Base-by-base conservation (phyloP, 2,888 invertebrate genomes). In the Ectemnius lituratus region DNA sequence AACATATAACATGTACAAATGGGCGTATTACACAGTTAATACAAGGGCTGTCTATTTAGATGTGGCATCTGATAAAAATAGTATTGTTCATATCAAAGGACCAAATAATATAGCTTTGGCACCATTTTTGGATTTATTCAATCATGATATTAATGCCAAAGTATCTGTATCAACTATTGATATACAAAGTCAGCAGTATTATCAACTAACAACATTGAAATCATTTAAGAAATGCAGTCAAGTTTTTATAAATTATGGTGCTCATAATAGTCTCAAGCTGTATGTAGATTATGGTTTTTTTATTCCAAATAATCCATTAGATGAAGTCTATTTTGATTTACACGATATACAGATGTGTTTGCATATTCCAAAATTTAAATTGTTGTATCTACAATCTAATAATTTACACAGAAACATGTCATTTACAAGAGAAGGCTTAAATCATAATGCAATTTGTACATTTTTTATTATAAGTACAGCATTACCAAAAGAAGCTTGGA, bases 71-170 rank as follows among this genome's bases (percentile, higher is more conserved):
- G 27, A 67, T 23, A 62, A 62, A 6, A n/a, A 64, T 14, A 46
- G 56, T 57, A 4, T 3, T 46, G 72, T 86, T 23, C 85, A 83
- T 78, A 49, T 89, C 52, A 82, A 78, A 62, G 76, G 78, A 16
- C 67, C 73, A 2, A 85, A 92, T 79, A 90, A 89, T 81, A 80
- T 92, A 91, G 97, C 97, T 4, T 90, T 98, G 62, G 97, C 96
- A 76, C 98, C 98, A 0, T 97, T 95, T 89, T 92, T 98, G 73
- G 98, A 98, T 90, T 94, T 98, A 92, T 95, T 98, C 77, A 98
- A 98, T 92, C 98, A 98, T 88, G 94, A 95, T 68, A 92, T 93
- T 75, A 87, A 91, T 68, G 94, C 94, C 3, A 91, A 91, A 76
- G 95, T 95, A 2, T 87, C 90, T 37, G 92, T 92, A 0, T 86